Evolutionary conservation across 2,888 invertebrate genomes (phyloP), one percentile per base, ranked within the genome.

Genomic region (Galeruca laticollis): DNA sequence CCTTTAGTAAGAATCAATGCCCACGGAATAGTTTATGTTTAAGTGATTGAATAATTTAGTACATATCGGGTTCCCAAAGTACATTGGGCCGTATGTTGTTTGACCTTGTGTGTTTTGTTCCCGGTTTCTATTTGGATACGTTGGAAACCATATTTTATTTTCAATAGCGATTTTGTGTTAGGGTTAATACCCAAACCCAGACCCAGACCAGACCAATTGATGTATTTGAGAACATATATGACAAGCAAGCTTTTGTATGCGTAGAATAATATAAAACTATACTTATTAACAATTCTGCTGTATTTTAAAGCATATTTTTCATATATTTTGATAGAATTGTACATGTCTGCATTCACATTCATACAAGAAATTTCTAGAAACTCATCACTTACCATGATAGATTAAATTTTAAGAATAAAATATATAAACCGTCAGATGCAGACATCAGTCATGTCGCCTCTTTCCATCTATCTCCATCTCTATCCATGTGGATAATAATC

Each of bases 31-130:
- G 75, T 76, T 76, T 73, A 73, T 72, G 75, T 76, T 77, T 76
- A 76, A 76, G 76, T 76, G 78, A 79, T 79, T 78, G 78, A 79
- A 78, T 77, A 74, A 76, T 70, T 73, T 72, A 69, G 70, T 72
- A 72, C 75, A 72, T 73, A 59, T 69, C 40, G n/a, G 67, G 56
- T 70, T 68, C 70, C 47, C 15, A 71, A 56, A 56, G 67, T 70
- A 61, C 66, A 67, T 71, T 69, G 59, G 60, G 63, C 70, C 70
- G 65, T 64, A 70, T 70, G 60, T 69, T 51, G 57, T 60, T 60
- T 61, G 57, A 49, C 47, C 51, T 26, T 47, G 47, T 47, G 60
- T 69, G 69, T 67, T 72, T 70, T 74, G 72, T 72, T 69, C 64
- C 60, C 37, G 37, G 57, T 71, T 72, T 74, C 52, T 59, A 68